These are phyloP conservation scores for Strix aluco DNA, from an alignment of 2,113 vertebrate species.

Conservation along the genomic window DNA sequence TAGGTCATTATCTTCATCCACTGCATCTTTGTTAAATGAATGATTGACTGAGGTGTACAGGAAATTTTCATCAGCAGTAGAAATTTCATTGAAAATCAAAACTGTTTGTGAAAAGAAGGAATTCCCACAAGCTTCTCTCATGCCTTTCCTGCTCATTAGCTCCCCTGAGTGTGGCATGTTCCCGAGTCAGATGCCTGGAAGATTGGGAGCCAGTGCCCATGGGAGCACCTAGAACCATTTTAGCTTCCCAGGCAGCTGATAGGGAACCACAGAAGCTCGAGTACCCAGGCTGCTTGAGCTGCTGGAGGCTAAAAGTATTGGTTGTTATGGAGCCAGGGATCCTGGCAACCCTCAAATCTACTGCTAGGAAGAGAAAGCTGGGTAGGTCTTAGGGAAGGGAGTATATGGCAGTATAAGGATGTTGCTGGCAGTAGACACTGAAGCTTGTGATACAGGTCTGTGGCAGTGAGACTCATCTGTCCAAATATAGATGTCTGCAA, in stretches of 20 bases:
- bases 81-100: neutral
- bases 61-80: neutral
- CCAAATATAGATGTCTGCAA: conserved; percentile 69
- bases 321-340: conserved; percentile 22
- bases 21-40: neutral
- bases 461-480: conserved; percentile 33
- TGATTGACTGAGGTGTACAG: neutral
- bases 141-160: neutral
- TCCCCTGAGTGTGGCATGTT: neutral
- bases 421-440: neutral
- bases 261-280: neutral
- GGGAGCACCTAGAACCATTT: neutral
- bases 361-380: conserved; percentile 1
- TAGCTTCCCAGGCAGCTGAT: neutral
- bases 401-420: neutral
- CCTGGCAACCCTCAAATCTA: conserved; percentile 15
- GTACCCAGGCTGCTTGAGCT: conserved; percentile 23
- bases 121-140: neutral
- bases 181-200: neutral
- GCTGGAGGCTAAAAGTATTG: neutral
- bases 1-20: neutral
- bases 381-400: neutral
- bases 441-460: conserved; percentile 32
- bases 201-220: neutral
- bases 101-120: neutral